Conservation (phyloP, 2,888 invertebrate species). For the Ectemnius cavifrons region DNA sequence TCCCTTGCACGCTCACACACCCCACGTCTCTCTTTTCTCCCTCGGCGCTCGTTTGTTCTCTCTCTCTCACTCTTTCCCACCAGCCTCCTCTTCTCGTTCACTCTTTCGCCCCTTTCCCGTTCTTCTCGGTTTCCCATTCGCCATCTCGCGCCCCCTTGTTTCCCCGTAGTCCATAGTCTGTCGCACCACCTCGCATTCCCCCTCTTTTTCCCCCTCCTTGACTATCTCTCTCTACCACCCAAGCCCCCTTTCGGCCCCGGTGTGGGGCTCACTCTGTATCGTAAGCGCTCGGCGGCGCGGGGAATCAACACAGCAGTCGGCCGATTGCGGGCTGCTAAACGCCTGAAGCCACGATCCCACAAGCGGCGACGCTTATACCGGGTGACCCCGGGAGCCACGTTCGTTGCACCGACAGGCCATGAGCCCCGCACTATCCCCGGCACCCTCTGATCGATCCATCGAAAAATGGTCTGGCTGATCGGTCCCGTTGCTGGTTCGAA, state of each 20-base stretch:
- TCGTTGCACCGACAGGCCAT: conserved; percentile 50
- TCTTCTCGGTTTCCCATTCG: conserved; percentile 30
- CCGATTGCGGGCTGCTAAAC: conserved; percentile 74
- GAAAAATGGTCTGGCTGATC: conserved; percentile 56
- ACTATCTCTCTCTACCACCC: conserved; percentile 35
- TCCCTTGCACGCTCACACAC: conserved; percentile 23
- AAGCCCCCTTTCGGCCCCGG: conserved; percentile 10
- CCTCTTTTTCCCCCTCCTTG: conserved; percentile 29
- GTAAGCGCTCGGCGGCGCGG: conserved; percentile 50
- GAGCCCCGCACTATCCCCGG: conserved; percentile 37
- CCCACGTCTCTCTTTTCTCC: conserved; percentile 1
- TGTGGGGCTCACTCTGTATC: conserved; percentile 49
- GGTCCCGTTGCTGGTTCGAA: conserved; percentile 38
- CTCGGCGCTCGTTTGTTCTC: conserved; percentile 2
- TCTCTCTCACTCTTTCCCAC: conserved; percentile 19
- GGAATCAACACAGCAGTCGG: conserved; percentile 71
- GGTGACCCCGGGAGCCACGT: conserved; percentile 66
- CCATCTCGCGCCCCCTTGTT: conserved; percentile 16
- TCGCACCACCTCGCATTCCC: conserved; percentile 1
- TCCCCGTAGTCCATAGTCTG: neutral
- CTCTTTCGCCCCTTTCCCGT: conserved; percentile 1
- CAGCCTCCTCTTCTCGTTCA: conserved; percentile 2
- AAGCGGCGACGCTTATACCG: conserved; percentile 69
- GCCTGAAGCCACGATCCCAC: conserved; percentile 72
- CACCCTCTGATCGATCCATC: conserved; percentile 46